Conservation (phyloP, 2,888 invertebrate species). For the Caenorhabditis parvicauda region DNA sequence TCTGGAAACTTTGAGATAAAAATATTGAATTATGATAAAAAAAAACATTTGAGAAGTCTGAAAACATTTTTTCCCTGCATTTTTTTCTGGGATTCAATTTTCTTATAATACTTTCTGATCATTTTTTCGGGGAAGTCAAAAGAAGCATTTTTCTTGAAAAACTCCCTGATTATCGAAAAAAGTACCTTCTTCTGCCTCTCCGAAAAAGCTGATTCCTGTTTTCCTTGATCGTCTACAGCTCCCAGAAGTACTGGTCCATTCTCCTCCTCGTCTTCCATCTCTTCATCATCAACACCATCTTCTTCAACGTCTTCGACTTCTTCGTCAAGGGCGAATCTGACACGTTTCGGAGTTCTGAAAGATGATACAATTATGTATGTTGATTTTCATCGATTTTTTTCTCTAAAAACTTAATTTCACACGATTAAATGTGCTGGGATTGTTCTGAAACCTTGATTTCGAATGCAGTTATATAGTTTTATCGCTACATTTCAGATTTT, state of each 20-base stretch:
- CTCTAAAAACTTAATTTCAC: background rate
- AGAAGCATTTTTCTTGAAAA: no score
- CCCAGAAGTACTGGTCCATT: slow-evolving; percentile 27
- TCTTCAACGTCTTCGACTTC: slow-evolving; percentile 27
- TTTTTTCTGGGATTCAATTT: no score
- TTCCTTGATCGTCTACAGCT: slow-evolving; percentile 14
- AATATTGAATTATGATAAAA: no score
- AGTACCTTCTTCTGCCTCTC: no score
- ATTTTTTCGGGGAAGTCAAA: no score
- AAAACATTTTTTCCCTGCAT: no score
- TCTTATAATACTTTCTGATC: no score
- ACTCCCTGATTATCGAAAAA: no score
- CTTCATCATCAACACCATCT: slow-evolving; percentile 14
- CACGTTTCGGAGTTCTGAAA: slow-evolving; percentile 17
- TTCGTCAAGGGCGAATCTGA: slow-evolving; percentile 34
- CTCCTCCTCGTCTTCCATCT: slow-evolving; percentile 18
- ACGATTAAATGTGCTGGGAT: slow-evolving; percentile 1
- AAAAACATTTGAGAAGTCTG: no score
- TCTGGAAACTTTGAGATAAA: no score
- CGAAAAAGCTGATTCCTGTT: slow-evolving; percentile 19
- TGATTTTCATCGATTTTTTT: slow-evolving; percentile 1
- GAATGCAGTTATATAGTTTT: no score
- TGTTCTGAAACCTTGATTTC: background rate
- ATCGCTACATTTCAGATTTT: background rate
- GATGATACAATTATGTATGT: background rate